Conservation (phyloP, 2,113 vertebrate genomes). For the Serilophus lunatus region DNA sequence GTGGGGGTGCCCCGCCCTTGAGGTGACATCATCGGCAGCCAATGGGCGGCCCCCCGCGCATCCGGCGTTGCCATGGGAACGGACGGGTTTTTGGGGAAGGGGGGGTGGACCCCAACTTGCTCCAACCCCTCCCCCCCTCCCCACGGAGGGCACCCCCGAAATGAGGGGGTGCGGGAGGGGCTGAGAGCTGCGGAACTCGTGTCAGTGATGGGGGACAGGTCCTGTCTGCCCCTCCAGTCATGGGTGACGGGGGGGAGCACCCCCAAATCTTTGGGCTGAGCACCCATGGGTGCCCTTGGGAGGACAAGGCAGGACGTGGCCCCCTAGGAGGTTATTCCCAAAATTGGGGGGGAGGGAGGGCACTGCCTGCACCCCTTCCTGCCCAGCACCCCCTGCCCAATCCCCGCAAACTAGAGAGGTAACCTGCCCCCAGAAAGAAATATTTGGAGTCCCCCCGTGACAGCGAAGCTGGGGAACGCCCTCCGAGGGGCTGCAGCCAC, state of each 20-base stretch:
- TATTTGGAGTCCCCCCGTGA: background rate
- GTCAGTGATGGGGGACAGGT: background rate
- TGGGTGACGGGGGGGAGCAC: background rate
- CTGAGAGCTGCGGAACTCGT: background rate
- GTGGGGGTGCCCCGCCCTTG: background rate
- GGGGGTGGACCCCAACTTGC: background rate
- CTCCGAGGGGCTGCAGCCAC: background rate
- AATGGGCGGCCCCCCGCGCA: background rate
- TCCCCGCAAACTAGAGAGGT: background rate
- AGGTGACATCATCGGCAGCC: constrained; percentile 39
- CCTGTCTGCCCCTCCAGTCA: too few species aligned
- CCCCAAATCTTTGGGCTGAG: background rate
- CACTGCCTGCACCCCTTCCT: background rate
- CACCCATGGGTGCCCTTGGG: background rate
- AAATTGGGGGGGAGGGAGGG: too few species aligned
- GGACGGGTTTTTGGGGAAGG: background rate
- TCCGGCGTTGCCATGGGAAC: constrained; percentile 36
- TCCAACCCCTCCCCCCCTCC: too few species aligned
- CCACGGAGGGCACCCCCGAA: background rate
- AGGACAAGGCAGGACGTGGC: background rate
- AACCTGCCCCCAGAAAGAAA: too few species aligned
- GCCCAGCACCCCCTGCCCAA: background rate
- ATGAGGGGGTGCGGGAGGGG: background rate
- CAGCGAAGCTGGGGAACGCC: too few species aligned
- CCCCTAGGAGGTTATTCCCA: too few species aligned